These are phyloP conservation scores for Zaprionus taronus DNA, from an alignment of 1,140 invertebrate genomes.

Conservation along the genomic window DNA sequence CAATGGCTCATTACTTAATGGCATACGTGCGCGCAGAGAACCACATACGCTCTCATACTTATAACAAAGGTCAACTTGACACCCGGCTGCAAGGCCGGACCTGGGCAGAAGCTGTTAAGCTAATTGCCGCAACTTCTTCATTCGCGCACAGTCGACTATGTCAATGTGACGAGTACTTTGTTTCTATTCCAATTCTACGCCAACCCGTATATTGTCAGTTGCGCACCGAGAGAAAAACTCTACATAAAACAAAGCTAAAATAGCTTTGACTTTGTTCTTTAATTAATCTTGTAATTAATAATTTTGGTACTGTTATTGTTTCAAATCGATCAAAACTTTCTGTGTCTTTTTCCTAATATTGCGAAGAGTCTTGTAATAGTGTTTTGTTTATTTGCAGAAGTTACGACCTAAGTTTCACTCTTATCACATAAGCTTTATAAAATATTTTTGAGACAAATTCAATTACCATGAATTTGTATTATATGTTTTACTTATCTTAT, in stretches of 20 bases:
- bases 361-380: too few species aligned
- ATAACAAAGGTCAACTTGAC: conserved; percentile 65
- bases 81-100: conserved; percentile 46
- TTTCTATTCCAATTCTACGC: conserved; percentile 17
- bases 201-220: conserved; percentile 2
- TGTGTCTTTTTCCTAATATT: too few species aligned
- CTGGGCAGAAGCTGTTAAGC: conserved; percentile 73
- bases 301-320: too few species aligned
- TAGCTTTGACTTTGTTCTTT: neutral
- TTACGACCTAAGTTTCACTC: too few species aligned
- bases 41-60: conserved; percentile 7
- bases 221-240: conserved; percentile 2
- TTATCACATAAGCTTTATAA: too few species aligned
- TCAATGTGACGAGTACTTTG: conserved; percentile 63
- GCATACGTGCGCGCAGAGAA: conserved; percentile 8
- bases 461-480: too few species aligned
- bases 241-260: neutral
- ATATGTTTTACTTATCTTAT: too few species aligned
- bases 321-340: too few species aligned
- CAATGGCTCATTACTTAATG: conserved; percentile 80
- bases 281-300: neutral
- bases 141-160: conserved; percentile 59
- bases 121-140: conserved; percentile 74
- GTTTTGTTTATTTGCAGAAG: too few species aligned
- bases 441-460: too few species aligned